A percentile compares a stretch with the other conserved stretches of the same genome.
Conservation (phyloP, 2,888 invertebrate genomes). For the Apoda limacodes region DNA sequence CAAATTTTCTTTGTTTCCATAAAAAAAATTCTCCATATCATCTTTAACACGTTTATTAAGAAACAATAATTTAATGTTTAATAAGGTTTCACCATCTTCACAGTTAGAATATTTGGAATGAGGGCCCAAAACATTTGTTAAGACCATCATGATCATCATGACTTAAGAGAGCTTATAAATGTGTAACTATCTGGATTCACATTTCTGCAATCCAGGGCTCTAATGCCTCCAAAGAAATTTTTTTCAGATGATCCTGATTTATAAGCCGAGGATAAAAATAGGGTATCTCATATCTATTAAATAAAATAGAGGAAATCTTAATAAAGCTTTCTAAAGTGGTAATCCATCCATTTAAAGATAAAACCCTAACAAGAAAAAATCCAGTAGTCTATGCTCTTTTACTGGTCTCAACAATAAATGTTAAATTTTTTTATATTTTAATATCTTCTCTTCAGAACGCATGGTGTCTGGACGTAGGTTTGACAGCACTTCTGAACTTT, state of each 20-base stretch:
- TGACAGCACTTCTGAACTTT: constrained; percentile 12
- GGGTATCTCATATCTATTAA: constrained; percentile 14
- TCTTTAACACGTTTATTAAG: too few species aligned
- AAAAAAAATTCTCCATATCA: not conserved
- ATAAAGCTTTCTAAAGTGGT: constrained; percentile 19
- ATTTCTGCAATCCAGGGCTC: constrained; percentile 20
- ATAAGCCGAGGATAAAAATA: constrained; percentile 18
- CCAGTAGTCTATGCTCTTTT: constrained; percentile 7
- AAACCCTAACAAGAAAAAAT: constrained; percentile 11
- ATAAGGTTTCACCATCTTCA: not conserved
- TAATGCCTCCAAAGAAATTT: constrained; percentile 21
- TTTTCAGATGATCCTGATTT: constrained; percentile 22
- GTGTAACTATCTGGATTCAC: constrained; percentile 19
- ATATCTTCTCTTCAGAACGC: constrained; percentile 15
- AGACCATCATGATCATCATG: too few species aligned
- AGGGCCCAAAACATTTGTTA: constrained; percentile 14
- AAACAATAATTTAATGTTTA: not conserved
- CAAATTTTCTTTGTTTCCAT: too few species aligned
- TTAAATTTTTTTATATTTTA: constrained; percentile 11
- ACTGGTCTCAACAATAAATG: constrained; percentile 9
- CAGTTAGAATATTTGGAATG: constrained; percentile 9
- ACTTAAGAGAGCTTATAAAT: constrained; percentile 19
- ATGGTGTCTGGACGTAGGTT: constrained; percentile 8
- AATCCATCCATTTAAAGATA: constrained; percentile 17
- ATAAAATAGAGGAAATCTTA: constrained; percentile 16